A percentile compares a stretch with the other conserved stretches of the same genome.
Conservation (phyloP, 2,797 vertebrate species). For the Anomalospiza imberbis region DNA sequence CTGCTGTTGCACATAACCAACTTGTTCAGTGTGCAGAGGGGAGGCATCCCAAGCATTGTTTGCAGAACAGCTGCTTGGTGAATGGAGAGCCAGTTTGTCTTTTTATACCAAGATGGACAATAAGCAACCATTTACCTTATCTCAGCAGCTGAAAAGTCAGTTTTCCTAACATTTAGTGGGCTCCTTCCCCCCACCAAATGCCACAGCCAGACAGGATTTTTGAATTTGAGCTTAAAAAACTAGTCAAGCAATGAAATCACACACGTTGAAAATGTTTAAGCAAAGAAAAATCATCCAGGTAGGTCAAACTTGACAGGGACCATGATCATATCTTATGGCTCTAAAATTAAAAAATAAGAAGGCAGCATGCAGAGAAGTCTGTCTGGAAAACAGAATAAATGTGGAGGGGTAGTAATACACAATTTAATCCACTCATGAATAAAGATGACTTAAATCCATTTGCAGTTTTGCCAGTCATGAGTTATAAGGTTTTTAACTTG, state of each 20-base stretch:
- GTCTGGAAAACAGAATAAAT: conserved; percentile 67
- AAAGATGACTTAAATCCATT: conserved; percentile 73
- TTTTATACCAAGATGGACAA: background rate
- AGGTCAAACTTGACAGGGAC: conserved; percentile 55
- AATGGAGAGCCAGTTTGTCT: background rate
- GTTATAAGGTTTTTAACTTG: conserved; percentile 70
- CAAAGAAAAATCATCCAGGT: conserved; percentile 36
- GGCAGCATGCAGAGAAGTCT: conserved; percentile 32
- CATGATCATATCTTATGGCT: conserved; percentile 29
- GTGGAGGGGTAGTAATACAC: conserved; percentile 54
- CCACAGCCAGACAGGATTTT: background rate
- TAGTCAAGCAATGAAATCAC: conserved; percentile 43
- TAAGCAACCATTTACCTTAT: background rate
- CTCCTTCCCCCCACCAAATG: background rate
- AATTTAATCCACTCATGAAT: conserved; percentile 75
- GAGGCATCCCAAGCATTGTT: background rate
- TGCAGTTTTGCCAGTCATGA: conserved; percentile 70
- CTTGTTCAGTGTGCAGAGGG: background rate
- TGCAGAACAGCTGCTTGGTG: background rate
- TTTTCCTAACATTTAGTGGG: background rate
- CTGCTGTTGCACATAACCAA: background rate
- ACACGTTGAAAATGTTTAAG: background rate
- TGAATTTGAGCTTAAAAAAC: background rate
- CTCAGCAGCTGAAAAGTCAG: background rate
- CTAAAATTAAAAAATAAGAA: conserved; percentile 69